These are phyloP conservation scores for pig (Sus scrofa) DNA, from an alignment of 2,113 vertebrate genomes.

Conservation along the genomic window T2T-Sscrofa CM000812.6:57689001-57689500, in stretches of 20 bases:
- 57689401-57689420: not conserved
- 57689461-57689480: not conserved
- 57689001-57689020: not conserved
- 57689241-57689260: not conserved
- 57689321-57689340: not conserved
- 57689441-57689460: not conserved
- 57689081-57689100: conserved; percentile 91
- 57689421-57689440: not conserved
- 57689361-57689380: not conserved
- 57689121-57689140: conserved; percentile 90
- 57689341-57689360: not conserved
- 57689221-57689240: conserved; percentile 1
- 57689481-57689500: not conserved
- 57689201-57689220: conserved; percentile 90
- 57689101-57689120: conserved; percentile 88
- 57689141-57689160: conserved; percentile 91
- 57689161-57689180: conserved; percentile 78
- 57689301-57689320: not conserved
- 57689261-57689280: not conserved
- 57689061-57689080: conserved; percentile 93
- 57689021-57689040: conserved; percentile 56
- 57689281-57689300: not conserved
- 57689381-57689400: not conserved
- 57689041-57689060: conserved; percentile 95
- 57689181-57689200: conserved; percentile 88